Evolutionary conservation across 2,797 vertebrate genomes (phyloP), one percentile per base, ranked within the genome.

Genomic region (Todus mexicanus): DNA sequence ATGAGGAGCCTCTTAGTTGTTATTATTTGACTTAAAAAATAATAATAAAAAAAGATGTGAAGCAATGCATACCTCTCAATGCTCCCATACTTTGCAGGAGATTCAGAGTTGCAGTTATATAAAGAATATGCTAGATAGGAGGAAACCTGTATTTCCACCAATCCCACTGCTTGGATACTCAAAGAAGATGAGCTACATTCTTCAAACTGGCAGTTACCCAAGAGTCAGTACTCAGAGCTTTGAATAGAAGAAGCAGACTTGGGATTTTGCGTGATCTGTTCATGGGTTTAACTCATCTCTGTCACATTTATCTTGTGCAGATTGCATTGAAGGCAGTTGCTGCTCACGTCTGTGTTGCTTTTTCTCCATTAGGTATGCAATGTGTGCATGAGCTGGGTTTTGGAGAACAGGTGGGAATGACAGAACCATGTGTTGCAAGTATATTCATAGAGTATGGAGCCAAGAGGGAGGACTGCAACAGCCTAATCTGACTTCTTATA

Each of bases 331-430:
- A 87, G 53, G 29, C 53, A 61, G 64, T 26, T 74, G 71, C 77
- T 22, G 9, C 29, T 85, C 84, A 64, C 0, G 4, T 16, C 47
- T 22, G 38, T 0, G 0, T 19, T 80, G 37, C 8, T 79, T 87
- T 59, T 33, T 4, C 21, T 40, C 47, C 25, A 13, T 72, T 85
- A 33, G 10, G 20, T 15, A 16, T 42, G 42, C 77, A 82, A 40
- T 33, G 9, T 65, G 59, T 72, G 54, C 38, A 47, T 14, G 43
- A 51, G 50, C 69, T 29, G 56, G 53, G 63, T 56, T 94, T 63
- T 50, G 50, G 26, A 86, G 89, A 87, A 26, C 84, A 84, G 91
- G 76, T 83, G 78, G 92, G 70, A 66, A 81, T 56, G 76, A 37
- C 38, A 75, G 17, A 77, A 25, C 59, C 76, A 27, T 81, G 79